Conservation (phyloP, 2,797 vertebrate species). For the Diplodus puntazzo region DNA sequence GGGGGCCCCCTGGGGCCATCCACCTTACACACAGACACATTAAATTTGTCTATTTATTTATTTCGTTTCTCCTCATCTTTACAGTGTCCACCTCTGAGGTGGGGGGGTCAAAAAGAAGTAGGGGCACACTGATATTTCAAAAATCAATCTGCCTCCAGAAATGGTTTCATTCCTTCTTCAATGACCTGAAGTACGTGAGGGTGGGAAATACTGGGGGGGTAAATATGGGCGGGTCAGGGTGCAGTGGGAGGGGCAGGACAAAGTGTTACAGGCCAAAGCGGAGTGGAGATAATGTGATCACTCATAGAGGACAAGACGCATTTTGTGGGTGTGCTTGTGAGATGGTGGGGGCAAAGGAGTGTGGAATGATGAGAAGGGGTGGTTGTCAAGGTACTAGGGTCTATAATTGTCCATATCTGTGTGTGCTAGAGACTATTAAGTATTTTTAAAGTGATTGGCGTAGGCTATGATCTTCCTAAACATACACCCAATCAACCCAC, state of each 20-base stretch:
- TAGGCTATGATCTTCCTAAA: constrained; percentile 85
- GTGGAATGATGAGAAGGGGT: constrained; percentile 32
- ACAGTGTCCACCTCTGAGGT: constrained; percentile 89
- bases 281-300: constrained; percentile 89
- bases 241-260: constrained; percentile 77
- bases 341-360: constrained; percentile 1
- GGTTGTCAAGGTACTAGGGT: constrained; percentile 49
- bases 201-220: constrained; percentile 32
- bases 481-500: constrained; percentile 20
- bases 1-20: constrained; percentile 79
- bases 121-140: constrained; percentile 86
- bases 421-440: constrained; percentile 87
- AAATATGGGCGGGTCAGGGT: constrained; percentile 56
- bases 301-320: constrained; percentile 87
- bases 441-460: constrained; percentile 91
- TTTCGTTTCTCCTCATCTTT: constrained; percentile 90
- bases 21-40: constrained; percentile 74
- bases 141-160: constrained; percentile 94
- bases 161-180: constrained; percentile 92
- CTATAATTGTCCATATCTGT: constrained; percentile 49
- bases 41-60: constrained; percentile 67
- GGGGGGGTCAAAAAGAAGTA: constrained; percentile 92
- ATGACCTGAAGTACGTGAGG: constrained; percentile 87
- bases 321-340: constrained; percentile 46
- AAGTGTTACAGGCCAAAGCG: constrained; percentile 89